Conservation (phyloP, 2,797 vertebrate genomes). For the Gadopsis marmoratus region DNA sequence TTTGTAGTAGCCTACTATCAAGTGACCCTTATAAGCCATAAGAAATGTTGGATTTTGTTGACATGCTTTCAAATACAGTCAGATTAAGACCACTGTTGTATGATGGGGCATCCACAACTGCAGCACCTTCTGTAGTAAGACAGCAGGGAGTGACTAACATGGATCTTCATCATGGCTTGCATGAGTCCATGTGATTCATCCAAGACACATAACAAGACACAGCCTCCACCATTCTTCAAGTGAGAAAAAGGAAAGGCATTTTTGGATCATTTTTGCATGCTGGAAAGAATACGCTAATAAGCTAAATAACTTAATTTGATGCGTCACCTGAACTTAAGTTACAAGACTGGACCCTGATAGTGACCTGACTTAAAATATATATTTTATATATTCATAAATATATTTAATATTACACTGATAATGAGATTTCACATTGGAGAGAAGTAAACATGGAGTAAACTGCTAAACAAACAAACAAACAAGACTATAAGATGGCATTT, state of each 20-base stretch:
- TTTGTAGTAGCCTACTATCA: too few relatives aligned
- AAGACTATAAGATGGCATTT: not conserved
- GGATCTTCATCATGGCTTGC: not conserved
- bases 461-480: not conserved
- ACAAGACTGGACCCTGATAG: not conserved
- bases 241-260: not conserved
- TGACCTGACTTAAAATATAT: not conserved
- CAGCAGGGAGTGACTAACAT: not conserved
- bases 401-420: too few relatives aligned
- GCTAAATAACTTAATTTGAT: constrained; percentile 1
- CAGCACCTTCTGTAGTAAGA: not conserved
- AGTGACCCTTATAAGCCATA: accelerated
- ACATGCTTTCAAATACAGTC: not conserved
- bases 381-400: too few relatives aligned
- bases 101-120: not conserved
- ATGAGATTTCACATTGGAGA: not conserved
- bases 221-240: not conserved
- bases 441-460: not conserved
- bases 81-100: not conserved
- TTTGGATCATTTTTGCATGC: not conserved
- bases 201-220: not conserved
- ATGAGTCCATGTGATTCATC: not conserved
- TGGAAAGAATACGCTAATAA: not conserved
- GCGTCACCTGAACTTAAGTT: not conserved
- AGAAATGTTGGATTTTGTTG: not conserved